phyloP scores from a whole-genome alignment of 2,888 invertebrate genomes.

The Euclidia mi region DNA sequence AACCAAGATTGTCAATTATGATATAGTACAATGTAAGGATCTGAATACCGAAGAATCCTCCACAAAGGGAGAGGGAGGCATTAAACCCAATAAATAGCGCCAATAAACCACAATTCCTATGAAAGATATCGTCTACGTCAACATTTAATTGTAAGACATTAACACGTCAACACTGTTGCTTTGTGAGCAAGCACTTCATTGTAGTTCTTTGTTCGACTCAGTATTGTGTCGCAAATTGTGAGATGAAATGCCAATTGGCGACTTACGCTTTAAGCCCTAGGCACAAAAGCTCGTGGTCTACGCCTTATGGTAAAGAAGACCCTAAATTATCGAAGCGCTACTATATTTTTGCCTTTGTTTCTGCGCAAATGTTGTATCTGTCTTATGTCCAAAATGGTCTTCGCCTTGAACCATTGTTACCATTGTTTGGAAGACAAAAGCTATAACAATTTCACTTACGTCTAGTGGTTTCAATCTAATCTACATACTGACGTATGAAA shows the following conservation, averaged over 20 bases:
- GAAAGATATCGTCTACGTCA: conserved; percentile 46
- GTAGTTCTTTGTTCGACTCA: conserved; percentile 35
- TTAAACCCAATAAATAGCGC: conserved; percentile 47
- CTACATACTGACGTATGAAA: conserved; percentile 8
- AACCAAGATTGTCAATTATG: conserved; percentile 7
- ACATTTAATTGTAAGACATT: conserved; percentile 62
- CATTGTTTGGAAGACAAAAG: neutral
- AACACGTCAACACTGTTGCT: conserved; percentile 62
- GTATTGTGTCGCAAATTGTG: conserved; percentile 51
- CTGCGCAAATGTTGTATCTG: conserved; percentile 18
- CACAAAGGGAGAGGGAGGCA: conserved; percentile 40
- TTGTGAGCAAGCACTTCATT: conserved; percentile 44
- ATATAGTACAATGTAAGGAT: conserved; percentile 37
- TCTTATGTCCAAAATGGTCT: conserved; percentile 12
- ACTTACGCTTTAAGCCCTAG: conserved; percentile 56
- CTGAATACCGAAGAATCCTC: conserved; percentile 21
- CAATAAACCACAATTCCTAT: conserved; percentile 38
- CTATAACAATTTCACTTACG: too few species aligned
- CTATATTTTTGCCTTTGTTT: conserved; percentile 28
- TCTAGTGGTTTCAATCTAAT: too few species aligned
- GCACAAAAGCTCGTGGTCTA: conserved; percentile 67
- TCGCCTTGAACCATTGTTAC: conserved; percentile 15
- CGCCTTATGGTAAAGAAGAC: conserved; percentile 67
- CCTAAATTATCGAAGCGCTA: conserved; percentile 16
- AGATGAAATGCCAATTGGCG: conserved; percentile 61